Evolutionary conservation across 2,888 invertebrate genomes (phyloP).

Genomic region (Cosmorhoe ocellata): DNA sequence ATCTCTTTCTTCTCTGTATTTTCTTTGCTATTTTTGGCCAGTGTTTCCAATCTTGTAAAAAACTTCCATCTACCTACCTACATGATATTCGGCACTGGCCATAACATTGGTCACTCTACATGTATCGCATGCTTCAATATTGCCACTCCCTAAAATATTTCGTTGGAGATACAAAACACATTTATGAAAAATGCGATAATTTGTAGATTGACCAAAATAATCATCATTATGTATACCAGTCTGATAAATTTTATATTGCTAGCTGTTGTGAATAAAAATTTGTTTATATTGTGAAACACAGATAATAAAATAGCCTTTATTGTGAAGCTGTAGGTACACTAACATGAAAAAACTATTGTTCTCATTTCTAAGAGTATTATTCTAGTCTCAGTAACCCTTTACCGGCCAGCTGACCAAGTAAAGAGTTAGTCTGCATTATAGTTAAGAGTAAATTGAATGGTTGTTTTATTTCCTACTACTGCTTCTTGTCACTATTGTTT

Average conservation of each 20-base stretch:
- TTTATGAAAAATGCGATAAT: not conserved
- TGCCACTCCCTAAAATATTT: not conserved
- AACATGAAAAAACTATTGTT: constrained; percentile 81
- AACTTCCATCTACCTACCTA: too few species aligned
- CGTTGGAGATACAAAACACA: not conserved
- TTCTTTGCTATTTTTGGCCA: constrained; percentile 36
- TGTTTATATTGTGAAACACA: constrained; percentile 77
- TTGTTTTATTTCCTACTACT: constrained; percentile 49
- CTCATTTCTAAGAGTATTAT: constrained; percentile 83
- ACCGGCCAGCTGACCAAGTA: too few species aligned
- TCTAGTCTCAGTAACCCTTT: too few species aligned
- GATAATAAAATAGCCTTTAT: constrained; percentile 79
- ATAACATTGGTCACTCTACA: constrained; percentile 2
- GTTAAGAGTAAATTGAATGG: constrained; percentile 80
- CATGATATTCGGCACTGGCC: constrained; percentile 51
- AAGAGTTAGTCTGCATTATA: constrained; percentile 83
- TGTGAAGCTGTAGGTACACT: constrained; percentile 80
- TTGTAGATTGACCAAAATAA: constrained; percentile 5
- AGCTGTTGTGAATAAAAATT: constrained; percentile 81
- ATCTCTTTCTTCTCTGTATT: constrained; percentile 15
- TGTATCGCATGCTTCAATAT: not conserved
- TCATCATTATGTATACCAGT: constrained; percentile 51
- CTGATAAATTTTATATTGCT: constrained; percentile 80
- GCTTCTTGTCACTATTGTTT: too few species aligned
- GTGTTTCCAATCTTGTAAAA: constrained; percentile 35